A percentile compares a stretch with the other conserved stretches of the same genome.
Evolutionary conservation across 1,140 invertebrate genomes (phyloP).

Genomic region (Drosophila pandora): DNA sequence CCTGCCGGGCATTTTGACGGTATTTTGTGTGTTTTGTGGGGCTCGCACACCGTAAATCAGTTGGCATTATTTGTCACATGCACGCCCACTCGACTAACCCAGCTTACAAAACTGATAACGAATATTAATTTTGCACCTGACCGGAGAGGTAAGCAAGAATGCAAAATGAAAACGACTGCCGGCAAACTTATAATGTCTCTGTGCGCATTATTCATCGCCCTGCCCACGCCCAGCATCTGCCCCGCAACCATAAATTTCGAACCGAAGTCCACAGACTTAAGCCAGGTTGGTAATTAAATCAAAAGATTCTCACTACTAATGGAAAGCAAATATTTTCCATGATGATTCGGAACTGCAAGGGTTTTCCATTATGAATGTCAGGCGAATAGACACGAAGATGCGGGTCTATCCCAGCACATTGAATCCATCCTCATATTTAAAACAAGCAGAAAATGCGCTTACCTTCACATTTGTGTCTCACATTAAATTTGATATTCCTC

Average conservation of each 20-base stretch:
- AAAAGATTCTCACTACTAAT: constrained; percentile 47
- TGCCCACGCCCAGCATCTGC: not conserved
- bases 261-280: constrained; percentile 18
- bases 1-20: constrained; percentile 41
- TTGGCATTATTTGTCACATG: constrained; percentile 75
- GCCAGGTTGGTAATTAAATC: constrained; percentile 43
- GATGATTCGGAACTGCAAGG: not conserved
- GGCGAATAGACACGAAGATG: not conserved
- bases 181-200: constrained; percentile 55
- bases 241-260: constrained; percentile 38
- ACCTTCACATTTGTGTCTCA: no score
- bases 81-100: constrained; percentile 15
- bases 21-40: constrained; percentile 24
- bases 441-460: not conserved
- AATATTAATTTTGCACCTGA: constrained; percentile 75
- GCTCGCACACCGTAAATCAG: constrained; percentile 64
- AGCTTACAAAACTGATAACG: constrained; percentile 60
- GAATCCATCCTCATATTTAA: not conserved
- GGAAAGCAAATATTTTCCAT: constrained; percentile 59
- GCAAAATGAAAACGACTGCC: constrained; percentile 45
- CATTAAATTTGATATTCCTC: not conserved
- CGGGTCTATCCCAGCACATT: not conserved
- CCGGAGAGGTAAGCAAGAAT: constrained; percentile 58
- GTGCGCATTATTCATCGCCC: not conserved
- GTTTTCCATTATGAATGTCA: constrained; percentile 9